A percentile compares a stretch with the other conserved stretches of the same genome.
phyloP scores from a whole-genome alignment of 2,113 vertebrate species.

The Vanacampus margaritifer region DNA sequence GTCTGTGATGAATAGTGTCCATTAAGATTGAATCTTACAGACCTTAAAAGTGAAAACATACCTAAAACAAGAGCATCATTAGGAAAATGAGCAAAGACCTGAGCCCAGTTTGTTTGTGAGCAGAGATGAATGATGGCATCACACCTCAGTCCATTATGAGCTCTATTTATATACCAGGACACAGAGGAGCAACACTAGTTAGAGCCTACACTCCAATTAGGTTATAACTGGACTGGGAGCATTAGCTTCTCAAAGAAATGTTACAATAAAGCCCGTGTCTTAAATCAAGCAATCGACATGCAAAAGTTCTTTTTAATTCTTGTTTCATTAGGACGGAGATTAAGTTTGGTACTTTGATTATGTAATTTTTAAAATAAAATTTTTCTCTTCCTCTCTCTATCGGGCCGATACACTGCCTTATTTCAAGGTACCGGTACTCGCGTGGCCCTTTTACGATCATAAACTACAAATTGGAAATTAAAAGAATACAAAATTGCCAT shows the following conservation, averaged over 20 bases:
- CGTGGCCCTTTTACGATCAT: too few species aligned
- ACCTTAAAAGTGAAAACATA: conserved; percentile 77
- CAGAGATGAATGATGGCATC: conserved; percentile 79
- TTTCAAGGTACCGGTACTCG: too few species aligned
- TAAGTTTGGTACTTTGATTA: conserved; percentile 1
- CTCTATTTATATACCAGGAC: conserved; percentile 78
- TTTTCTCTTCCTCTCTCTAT: too few species aligned
- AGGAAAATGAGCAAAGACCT: conserved; percentile 79
- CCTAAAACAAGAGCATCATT: conserved; percentile 79
- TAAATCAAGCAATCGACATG: conserved; percentile 60
- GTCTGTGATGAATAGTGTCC: conserved; percentile 74
- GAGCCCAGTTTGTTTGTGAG: conserved; percentile 76
- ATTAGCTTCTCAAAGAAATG: conserved; percentile 62
- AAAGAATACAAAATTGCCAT: too few species aligned
- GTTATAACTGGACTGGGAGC: conserved; percentile 74
- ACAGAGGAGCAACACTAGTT: conserved; percentile 74
- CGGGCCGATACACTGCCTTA: too few species aligned
- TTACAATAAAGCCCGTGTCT: conserved; percentile 56
- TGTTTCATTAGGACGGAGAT: conserved; percentile 12
- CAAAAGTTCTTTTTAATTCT: not conserved
- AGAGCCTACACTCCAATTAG: conserved; percentile 75
- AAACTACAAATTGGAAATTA: too few species aligned
- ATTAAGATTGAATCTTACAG: conserved; percentile 73
- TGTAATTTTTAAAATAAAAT: too few species aligned
- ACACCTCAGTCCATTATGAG: conserved; percentile 75